Evolutionary conservation across 2,113 vertebrate species (phyloP).

Genomic region (Coregonus clupeaformis): DNA sequence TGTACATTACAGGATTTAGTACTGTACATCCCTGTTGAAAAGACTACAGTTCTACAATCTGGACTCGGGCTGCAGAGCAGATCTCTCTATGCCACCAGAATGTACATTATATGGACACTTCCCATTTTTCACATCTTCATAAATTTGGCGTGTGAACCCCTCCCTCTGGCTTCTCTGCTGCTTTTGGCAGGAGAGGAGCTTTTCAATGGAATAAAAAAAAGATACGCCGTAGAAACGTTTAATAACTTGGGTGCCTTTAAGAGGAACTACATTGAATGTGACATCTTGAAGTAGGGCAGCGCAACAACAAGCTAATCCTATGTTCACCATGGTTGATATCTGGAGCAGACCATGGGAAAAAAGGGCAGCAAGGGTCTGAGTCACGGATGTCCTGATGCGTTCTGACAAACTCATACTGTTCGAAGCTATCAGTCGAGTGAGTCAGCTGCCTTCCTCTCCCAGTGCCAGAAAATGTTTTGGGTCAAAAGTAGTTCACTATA

Average conservation of each 20-base stretch:
- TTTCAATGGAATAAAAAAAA: background rate
- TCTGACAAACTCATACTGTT: slow-evolving; percentile 42
- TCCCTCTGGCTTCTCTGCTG: background rate
- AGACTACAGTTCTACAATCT: slow-evolving; percentile 13
- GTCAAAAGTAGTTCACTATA: too few species aligned
- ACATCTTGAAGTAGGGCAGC: background rate
- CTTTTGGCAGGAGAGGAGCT: background rate
- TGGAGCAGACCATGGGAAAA: slow-evolving; percentile 2
- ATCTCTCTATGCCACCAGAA: slow-evolving; percentile 33
- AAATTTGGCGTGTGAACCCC: slow-evolving; percentile 7
- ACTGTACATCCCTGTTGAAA: background rate
- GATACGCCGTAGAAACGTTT: background rate
- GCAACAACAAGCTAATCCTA: background rate
- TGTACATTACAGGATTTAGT: background rate
- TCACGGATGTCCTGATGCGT: slow-evolving; percentile 34
- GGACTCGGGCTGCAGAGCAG: slow-evolving; percentile 17
- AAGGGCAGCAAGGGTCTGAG: slow-evolving; percentile 21
- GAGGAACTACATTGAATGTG: slow-evolving; percentile 3
- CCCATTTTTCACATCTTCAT: slow-evolving; percentile 15
- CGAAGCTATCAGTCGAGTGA: slow-evolving; percentile 40
- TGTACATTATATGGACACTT: slow-evolving; percentile 27
- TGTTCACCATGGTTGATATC: slow-evolving; percentile 1
- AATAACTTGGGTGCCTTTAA: background rate
- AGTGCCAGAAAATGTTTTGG: slow-evolving; percentile 13
- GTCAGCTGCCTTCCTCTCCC: slow-evolving; percentile 48